Evolutionary conservation across 2,113 vertebrate genomes (phyloP).

Genomic region (Gobio gobio): DNA sequence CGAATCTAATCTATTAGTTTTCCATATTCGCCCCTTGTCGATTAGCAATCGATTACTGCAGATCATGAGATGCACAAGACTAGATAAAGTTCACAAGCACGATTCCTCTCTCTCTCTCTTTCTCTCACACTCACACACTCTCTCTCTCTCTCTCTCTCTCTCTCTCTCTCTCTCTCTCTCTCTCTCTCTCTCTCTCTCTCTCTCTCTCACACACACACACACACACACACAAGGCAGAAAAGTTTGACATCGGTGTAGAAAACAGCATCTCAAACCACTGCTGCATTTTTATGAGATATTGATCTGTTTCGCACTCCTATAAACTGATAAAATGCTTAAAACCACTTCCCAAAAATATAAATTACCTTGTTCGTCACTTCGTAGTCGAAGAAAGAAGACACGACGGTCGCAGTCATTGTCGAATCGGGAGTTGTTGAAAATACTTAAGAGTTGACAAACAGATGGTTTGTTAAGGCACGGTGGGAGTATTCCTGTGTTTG

Average conservation of each 20-base stretch:
- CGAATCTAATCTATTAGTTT: background rate
- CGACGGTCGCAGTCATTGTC: conserved; percentile 80
- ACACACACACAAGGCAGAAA: background rate
- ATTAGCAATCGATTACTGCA: background rate
- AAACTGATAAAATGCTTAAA: background rate
- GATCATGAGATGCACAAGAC: background rate
- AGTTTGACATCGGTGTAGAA: background rate
- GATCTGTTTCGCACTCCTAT: background rate
- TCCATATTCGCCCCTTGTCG: background rate
- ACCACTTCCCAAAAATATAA: background rate
- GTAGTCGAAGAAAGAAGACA: conserved; percentile 80
- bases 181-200: no score
- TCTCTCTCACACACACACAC: background rate
- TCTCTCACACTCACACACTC: no score
- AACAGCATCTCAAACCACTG: background rate
- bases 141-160: no score
- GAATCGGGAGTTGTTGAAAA: conserved; percentile 49
- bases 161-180: background rate
- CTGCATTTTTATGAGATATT: background rate
- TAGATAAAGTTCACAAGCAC: background rate
- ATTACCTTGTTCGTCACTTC: conserved; percentile 85
- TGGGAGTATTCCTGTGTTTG: conserved; percentile 31
- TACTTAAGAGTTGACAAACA: conserved; percentile 30
- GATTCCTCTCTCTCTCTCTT: background rate
- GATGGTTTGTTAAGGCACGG: conserved; percentile 63